These are phyloP conservation scores for Orius insidiosus DNA, from an alignment of 1,140 invertebrate genomes.

Conservation along the genomic window DNA sequence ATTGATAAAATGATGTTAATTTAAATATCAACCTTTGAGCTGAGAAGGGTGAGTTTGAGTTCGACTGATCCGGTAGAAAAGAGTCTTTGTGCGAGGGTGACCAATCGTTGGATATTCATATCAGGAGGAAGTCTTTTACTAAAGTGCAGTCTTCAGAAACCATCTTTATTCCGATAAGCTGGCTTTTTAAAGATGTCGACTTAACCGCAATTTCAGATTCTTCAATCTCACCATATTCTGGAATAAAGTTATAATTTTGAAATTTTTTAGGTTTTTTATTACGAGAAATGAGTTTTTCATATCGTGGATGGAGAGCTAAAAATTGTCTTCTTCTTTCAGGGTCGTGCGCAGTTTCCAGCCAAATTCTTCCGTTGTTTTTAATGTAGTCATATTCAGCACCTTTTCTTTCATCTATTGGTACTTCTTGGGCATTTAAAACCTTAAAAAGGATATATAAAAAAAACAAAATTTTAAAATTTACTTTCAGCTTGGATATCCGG, in stretches of 20 bases:
- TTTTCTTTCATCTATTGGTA: slow-evolving; percentile 45
- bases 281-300: slow-evolving; percentile 39
- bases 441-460: slow-evolving; percentile 25
- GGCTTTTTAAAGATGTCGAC: slow-evolving; percentile 46
- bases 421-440: slow-evolving; percentile 47
- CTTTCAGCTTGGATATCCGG: slow-evolving; percentile 44
- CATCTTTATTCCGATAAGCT: slow-evolving; percentile 45
- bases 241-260: slow-evolving; percentile 25
- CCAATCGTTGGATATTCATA: slow-evolving; percentile 68
- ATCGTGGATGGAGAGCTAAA: slow-evolving; percentile 52
- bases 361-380: slow-evolving; percentile 57
- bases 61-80: slow-evolving; percentile 37
- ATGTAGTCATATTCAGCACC: slow-evolving; percentile 81
- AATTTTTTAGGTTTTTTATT: slow-evolving; percentile 16
- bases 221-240: slow-evolving; percentile 64
- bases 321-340: slow-evolving; percentile 36
- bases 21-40: no score
- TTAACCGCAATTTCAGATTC: slow-evolving; percentile 44
- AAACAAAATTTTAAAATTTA: slow-evolving; percentile 20
- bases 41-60: slow-evolving; percentile 33
- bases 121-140: slow-evolving; percentile 51
- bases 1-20: no score
- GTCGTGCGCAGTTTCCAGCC: slow-evolving; percentile 38
- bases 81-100: slow-evolving; percentile 48
- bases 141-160: slow-evolving; percentile 32